These are phyloP conservation scores for Platanista minor DNA, from an alignment of 2,113 vertebrate genomes.

Conservation along the genomic window DNA sequence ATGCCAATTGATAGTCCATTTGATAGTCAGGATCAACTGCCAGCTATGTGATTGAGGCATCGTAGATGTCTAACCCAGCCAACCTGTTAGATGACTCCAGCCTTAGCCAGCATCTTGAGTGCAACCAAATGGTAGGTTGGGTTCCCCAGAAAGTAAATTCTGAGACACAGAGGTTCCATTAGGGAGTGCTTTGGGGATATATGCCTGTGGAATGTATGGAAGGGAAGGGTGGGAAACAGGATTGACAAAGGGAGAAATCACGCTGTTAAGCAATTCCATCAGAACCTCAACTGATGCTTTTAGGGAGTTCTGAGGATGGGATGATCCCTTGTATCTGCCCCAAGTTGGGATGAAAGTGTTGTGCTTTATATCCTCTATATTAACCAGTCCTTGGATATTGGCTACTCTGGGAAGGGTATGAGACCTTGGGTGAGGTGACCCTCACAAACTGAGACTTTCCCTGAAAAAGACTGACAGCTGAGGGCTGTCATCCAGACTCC, in stretches of 20 bases:
- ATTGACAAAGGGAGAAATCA: neutral
- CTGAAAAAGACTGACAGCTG: neutral
- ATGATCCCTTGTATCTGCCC: neutral
- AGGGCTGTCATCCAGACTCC: neutral
- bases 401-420: neutral
- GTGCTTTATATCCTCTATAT: neutral
- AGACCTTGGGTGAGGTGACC: neutral
- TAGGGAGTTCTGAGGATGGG: neutral
- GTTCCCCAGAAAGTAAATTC: neutral
- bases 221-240: neutral
- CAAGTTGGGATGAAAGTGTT: neutral
- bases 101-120: neutral
- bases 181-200: neutral
- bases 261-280: neutral
- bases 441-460: neutral
- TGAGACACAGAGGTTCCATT: neutral
- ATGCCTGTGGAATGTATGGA: neutral
- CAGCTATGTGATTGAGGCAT: neutral
- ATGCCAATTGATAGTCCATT: neutral
- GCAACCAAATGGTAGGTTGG: neutral
- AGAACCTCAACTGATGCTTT: neutral
- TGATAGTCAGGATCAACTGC: neutral
- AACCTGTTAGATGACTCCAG: neutral
- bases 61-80: neutral
- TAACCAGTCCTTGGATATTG: neutral